Conservation (phyloP, 2,888 invertebrate species). For the Cenopis cana region DNA sequence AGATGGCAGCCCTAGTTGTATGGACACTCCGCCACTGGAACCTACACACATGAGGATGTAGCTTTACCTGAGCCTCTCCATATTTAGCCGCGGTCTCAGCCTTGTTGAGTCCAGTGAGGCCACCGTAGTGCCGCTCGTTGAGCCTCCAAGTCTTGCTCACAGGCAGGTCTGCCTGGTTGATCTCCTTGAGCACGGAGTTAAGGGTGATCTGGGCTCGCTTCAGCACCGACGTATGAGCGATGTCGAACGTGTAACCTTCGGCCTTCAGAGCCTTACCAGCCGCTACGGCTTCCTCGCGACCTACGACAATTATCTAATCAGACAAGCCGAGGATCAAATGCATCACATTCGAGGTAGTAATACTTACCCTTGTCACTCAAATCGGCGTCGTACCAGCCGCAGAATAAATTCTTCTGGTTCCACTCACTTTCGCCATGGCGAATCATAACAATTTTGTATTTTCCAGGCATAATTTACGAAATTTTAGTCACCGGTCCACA, state of each 20-base stretch:
- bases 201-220: constrained; percentile 92
- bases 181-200: constrained; percentile 87
- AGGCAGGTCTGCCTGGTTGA: constrained; percentile 88
- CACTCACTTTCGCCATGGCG: constrained; percentile 91
- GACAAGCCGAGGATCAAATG: not conserved
- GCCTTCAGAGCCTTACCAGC: constrained; percentile 91
- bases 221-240: constrained; percentile 92
- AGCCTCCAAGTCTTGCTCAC: constrained; percentile 91
- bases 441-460: constrained; percentile 89
- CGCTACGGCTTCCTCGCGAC: constrained; percentile 87
- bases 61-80: constrained; percentile 90
- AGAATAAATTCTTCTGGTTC: constrained; percentile 90
- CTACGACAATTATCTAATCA: constrained; percentile 63
- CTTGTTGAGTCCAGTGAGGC: constrained; percentile 93
- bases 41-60: too few species aligned
- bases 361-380: constrained; percentile 87
- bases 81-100: constrained; percentile 93
- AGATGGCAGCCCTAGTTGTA: too few species aligned
- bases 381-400: constrained; percentile 90
- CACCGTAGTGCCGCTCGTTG: constrained; percentile 95
- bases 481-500: constrained; percentile 39
- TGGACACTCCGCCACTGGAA: too few species aligned
- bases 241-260: constrained; percentile 89
- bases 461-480: constrained; percentile 68
- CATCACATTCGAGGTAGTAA: not conserved